Evolutionary conservation across 2,113 vertebrate genomes (phyloP).

Genomic region (Fulmarus glacialis): DNA sequence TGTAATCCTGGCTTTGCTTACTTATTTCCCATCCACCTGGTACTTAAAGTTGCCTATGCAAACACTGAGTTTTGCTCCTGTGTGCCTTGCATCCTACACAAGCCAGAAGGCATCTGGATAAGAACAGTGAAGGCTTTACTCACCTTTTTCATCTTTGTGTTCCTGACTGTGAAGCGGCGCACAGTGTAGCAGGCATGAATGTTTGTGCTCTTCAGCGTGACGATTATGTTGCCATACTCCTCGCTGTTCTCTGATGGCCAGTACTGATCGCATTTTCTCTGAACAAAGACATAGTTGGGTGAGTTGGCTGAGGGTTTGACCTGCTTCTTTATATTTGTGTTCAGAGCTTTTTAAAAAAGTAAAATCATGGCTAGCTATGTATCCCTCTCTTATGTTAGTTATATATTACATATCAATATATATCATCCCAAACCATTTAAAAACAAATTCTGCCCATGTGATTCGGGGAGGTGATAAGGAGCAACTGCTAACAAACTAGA

Average conservation of each 20-base stretch:
- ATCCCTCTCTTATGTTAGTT: neutral
- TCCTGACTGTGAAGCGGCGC: constrained; percentile 90
- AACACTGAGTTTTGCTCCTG: neutral
- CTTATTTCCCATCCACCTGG: neutral
- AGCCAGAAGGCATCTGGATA: neutral
- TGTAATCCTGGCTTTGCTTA: neutral
- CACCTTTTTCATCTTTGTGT: constrained; percentile 96
- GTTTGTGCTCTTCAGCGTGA: constrained; percentile 94
- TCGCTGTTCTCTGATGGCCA: constrained; percentile 96
- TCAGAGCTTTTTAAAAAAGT: neutral
- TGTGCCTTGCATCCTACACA: neutral
- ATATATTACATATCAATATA: neutral
- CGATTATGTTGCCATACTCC: constrained; percentile 94
- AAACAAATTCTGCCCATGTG: neutral
- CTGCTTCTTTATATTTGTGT: neutral
- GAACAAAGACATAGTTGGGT: constrained; percentile 28
- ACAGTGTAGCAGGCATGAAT: constrained; percentile 95
- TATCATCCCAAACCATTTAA: neutral
- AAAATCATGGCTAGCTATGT: neutral
- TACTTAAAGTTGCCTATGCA: neutral
- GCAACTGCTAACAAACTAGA: constrained; percentile 1
- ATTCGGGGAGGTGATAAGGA: neutral
- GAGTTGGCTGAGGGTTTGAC: neutral
- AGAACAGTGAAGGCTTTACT: neutral
- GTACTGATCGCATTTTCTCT: constrained; percentile 99